Evolutionary conservation across 2,888 invertebrate genomes (phyloP), one percentile per base, ranked within the genome.

Genomic region (Yponomeuta sedellus): DNA sequence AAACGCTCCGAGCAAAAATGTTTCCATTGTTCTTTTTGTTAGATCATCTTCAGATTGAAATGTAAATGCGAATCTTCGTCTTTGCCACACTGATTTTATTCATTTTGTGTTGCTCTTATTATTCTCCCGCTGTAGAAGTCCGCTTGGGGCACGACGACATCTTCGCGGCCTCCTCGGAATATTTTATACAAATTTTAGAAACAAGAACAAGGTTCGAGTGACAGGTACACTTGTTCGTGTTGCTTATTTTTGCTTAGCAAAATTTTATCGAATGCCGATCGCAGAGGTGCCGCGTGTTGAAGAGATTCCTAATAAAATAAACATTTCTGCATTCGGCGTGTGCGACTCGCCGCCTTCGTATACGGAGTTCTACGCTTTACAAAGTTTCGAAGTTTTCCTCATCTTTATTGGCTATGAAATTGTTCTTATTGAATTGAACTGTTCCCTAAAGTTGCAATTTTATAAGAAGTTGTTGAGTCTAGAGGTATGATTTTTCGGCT

Each of bases 171-270:
- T 77, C 77, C 77, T 79, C 82, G 76, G 90, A 88, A 91, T 91
- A 90, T 88, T 88, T 91, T 90, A 90, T 89, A 89, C 89, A 89
- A 90, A 90, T 90, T 88, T 88, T 86, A 86, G 87, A 87, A 86
- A 89, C 82, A 90, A 89, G 84, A 91, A 88, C 87, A 88, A 84
- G 83, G 80, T 73, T 75, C 77, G 83, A 84, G 86, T 89, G 90
- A 91, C 90, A 90, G 90, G 84, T 88, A 91, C 89, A 91, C 83
- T 83, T 83, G 83, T 86, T 89, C 81, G 79, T 83, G 80, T 80
- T 88, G 84, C 80, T 89, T 85, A 84, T 88, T 89, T 89, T 90
- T 83, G 83, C 79, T 86, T 85, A 83, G 82, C 78, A 76, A 77
- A 79, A 80, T 83, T 88, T 86, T 86, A 86, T 86, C 85, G 83